Base-by-base conservation (phyloP, 1,140 invertebrate species). In the Drosophila ficusphila region DNA sequence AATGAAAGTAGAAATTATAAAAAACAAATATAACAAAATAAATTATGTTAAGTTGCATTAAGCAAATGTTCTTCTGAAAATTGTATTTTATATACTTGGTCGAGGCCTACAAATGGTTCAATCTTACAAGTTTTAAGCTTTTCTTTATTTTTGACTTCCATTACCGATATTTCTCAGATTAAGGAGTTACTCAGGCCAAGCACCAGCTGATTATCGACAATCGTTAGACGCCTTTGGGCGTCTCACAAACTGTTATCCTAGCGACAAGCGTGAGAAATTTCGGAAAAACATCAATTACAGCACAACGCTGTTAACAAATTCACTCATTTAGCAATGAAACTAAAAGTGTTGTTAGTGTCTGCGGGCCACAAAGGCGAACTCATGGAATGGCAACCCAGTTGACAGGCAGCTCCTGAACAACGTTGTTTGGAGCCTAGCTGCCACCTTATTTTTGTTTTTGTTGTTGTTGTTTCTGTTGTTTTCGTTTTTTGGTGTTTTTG, bases 261-360 rank as follows among this genome's bases (percentile, higher is more conserved):
- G 41, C 36, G 41, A 76, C 76, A 78, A 85, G 76, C 79, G 79
- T 71, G 77, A 82, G 73, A 77, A 76, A 67, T 58, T 23, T 42
- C 34, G 57, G 48, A 31, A 46, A 57, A 46, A 48, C 69, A 52
- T 73, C 69, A 73, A 73, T 73, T 73, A 74, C 56, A 46, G 53
- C 65, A 44, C 56, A 41, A 54, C 61, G 60, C 58, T 79, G 67
- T 79, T 86, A 85, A 85, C 81, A 85, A 88, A 86, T 85, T 73
- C 76, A 85, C 67, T 88, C 82, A 85, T 86, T 85, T 88, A 85
- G 81, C 76, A 77, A 86, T 81, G 82, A 86, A 85, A 81, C 81
- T 81, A 88, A 85, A 77, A 76, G 81, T 85, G 82, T 85, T 88
- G 81, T 85, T 85, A 83, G 58, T 77, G 79, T 83, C 78, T 71